Evolutionary conservation across 2,113 vertebrate species (phyloP).

Genomic region (Pseudopodoces humilis): DNA sequence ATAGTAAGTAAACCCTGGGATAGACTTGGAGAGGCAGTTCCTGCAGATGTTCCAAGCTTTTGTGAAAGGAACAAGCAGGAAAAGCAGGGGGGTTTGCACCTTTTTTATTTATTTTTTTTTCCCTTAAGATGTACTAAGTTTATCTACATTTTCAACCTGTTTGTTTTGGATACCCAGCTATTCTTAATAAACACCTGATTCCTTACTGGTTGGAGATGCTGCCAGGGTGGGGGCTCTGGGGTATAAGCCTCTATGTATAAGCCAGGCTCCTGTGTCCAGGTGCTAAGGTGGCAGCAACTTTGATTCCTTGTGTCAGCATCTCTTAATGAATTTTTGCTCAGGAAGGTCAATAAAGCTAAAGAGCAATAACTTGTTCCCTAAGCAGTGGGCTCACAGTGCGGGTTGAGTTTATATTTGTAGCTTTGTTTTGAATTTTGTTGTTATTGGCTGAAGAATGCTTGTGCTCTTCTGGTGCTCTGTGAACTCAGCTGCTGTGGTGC

Average conservation of each 20-base stretch:
- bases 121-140: not conserved
- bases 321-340: not conserved
- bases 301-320: not conserved
- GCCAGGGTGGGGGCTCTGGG: not conserved
- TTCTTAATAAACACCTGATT: not conserved
- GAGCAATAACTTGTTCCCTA: not conserved
- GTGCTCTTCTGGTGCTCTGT: not conserved
- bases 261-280: not conserved
- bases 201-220: not conserved
- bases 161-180: not conserved
- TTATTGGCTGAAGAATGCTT: slow-evolving; percentile 5
- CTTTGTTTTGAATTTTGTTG: not conserved
- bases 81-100: not conserved
- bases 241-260: not conserved
- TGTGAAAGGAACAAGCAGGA: not conserved
- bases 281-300: not conserved
- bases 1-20: not conserved
- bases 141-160: not conserved
- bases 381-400: not conserved
- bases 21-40: not conserved
- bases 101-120: not conserved
- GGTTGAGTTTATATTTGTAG: slow-evolving; percentile 16
- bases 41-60: not conserved
- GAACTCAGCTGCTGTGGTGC: slow-evolving; percentile 33
- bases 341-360: not conserved